Percentiles rank a stretch among this genome's conserved stretches.
Conservation (phyloP, 2,113 vertebrate genomes). For the Irena cyanogastra region DNA sequence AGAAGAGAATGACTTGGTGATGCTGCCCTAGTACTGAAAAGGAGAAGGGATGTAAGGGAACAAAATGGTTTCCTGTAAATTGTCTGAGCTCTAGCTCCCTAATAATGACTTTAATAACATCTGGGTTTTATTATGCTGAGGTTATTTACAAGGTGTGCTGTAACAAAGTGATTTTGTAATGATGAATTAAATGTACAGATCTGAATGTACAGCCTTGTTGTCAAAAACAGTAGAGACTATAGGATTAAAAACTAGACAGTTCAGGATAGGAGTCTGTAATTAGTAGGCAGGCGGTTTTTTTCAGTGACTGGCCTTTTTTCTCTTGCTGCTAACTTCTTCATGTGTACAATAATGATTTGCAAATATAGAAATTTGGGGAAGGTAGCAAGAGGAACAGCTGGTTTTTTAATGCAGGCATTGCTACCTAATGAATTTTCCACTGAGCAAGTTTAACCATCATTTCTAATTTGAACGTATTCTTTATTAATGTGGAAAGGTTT, state of each 20-base stretch:
- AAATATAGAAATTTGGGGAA: background rate
- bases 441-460: background rate
- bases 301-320: background rate
- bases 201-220: background rate
- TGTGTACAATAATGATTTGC: background rate
- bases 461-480: background rate
- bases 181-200: background rate
- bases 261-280: background rate
- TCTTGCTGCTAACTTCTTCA: background rate
- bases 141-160: background rate
- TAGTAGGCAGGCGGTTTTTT: background rate
- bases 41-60: background rate
- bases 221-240: background rate
- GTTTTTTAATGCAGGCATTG: background rate
- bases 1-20: background rate
- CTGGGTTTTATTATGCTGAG: background rate
- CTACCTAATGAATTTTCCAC: background rate
- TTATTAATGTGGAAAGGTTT: background rate
- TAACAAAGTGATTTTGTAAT: background rate
- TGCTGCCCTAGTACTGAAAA: background rate
- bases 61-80: background rate
- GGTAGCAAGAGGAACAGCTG: background rate
- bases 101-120: background rate
- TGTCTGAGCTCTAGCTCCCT: background rate
- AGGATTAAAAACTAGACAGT: background rate